Conservation (phyloP, 1,140 invertebrate species). For the Globodera ellingtonae region DNA sequence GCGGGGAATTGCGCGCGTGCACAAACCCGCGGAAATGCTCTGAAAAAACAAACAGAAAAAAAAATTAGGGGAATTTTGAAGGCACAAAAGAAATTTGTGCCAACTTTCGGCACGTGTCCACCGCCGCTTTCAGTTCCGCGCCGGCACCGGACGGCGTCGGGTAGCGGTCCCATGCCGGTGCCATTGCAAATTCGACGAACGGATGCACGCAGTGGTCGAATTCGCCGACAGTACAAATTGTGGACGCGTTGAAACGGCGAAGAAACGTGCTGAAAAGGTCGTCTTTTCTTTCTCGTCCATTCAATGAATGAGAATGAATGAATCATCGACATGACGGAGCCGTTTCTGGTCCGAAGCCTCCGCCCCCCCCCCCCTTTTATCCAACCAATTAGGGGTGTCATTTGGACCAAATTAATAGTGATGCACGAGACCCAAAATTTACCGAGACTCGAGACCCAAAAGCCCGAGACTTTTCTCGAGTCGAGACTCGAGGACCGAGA, state of each 20-base stretch:
- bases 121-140: slow-evolving; percentile 14
- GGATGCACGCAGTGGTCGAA: slow-evolving; percentile 34
- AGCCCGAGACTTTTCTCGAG: too few relatives aligned
- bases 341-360: too few relatives aligned
- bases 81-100: neutral
- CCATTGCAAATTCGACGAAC: slow-evolving; percentile 39
- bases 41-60: slow-evolving; percentile 19
- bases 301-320: too few relatives aligned
- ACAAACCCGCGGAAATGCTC: slow-evolving; percentile 10
- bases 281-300: too few relatives aligned
- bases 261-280: slow-evolving; percentile 32
- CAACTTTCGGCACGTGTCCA: slow-evolving; percentile 37
- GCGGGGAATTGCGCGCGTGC: slow-evolving; percentile 14
- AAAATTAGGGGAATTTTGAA: slow-evolving; percentile 18
- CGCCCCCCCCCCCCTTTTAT: too few relatives aligned
- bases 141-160: neutral
- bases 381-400: slow-evolving; percentile 15
- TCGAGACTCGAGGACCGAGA: too few relatives aligned
- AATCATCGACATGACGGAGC: neutral
- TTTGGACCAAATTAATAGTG: slow-evolving; percentile 16
- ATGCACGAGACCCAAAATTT: too few relatives aligned
- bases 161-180: slow-evolving; percentile 31
- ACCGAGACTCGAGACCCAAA: too few relatives aligned
- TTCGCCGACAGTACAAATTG: slow-evolving; percentile 45
- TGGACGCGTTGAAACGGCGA: slow-evolving; percentile 47